These are phyloP conservation scores for Baronia brevicornis DNA, from an alignment of 2,888 invertebrate species.

Conservation along the genomic window DNA sequence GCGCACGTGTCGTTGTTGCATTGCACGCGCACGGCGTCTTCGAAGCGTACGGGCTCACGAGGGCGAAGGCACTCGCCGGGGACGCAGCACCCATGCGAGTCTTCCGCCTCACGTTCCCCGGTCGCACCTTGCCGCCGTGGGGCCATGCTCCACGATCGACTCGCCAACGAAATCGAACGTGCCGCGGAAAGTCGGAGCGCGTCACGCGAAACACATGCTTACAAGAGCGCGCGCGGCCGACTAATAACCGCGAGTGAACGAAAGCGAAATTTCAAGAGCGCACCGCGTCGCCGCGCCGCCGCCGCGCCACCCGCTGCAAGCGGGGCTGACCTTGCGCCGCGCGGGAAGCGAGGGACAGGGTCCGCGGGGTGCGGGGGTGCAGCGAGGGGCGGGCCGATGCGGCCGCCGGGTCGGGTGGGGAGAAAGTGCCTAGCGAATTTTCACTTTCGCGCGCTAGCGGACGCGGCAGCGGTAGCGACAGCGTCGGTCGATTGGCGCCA, in stretches of 20 bases:
- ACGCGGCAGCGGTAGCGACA: constrained; percentile 38
- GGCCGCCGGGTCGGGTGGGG: constrained; percentile 51
- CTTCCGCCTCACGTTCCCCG: constrained; percentile 65
- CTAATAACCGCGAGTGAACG: constrained; percentile 77
- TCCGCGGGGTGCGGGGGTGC: constrained; percentile 47
- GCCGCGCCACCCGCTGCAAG: constrained; percentile 47
- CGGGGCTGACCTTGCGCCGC: constrained; percentile 57
- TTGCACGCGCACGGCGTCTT: constrained; percentile 89
- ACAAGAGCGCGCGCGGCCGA: constrained; percentile 76
- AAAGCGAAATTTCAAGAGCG: constrained; percentile 83
- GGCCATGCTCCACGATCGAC: constrained; percentile 61
- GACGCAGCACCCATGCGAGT: constrained; percentile 84
- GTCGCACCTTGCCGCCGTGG: constrained; percentile 70
- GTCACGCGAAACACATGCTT: constrained; percentile 77
- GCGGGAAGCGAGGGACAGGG: constrained; percentile 33
- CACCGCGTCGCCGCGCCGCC: constrained; percentile 61
- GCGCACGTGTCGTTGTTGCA: constrained; percentile 97
- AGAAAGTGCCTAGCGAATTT: constrained; percentile 71
- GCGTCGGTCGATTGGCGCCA: too few species aligned
- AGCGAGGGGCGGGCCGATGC: constrained; percentile 46
- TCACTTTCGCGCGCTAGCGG: constrained; percentile 66
- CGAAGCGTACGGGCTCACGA: constrained; percentile 77
- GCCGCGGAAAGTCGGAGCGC: constrained; percentile 48
- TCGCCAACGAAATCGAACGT: constrained; percentile 64
- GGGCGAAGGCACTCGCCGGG: constrained; percentile 89